Base-by-base conservation (phyloP, 1,140 invertebrate species). In the Habropoda laboriosa region DNA sequence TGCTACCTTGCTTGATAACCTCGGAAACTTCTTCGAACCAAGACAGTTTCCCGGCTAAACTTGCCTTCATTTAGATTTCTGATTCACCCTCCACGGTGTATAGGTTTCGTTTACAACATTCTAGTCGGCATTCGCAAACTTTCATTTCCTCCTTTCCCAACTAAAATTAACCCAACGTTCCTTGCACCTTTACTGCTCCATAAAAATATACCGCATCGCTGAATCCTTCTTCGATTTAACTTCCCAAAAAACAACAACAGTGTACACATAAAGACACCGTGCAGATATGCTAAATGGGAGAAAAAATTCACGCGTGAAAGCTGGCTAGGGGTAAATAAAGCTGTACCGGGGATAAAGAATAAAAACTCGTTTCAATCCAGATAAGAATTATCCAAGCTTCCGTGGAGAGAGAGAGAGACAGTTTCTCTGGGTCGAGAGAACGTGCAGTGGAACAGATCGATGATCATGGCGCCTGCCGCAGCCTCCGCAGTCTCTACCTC, bases 391-490 rank as follows among this genome's bases (percentile, higher is more conserved):
- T 61, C 47, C 32, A 3, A 5, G 45, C 16, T 51, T 18, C 8
- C 7, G 8, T 12, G 49, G 38, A 49, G 64, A 47, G 57, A 51
- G 7, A 21, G n/a, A 66, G 27, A 66, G 18, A 3, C 4, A 40
- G 38, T 38, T 27, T 30, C 16, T 49, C n/a, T 60, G 60, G 71
- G 47, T 58, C 53, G 68, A 79, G 71, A 68, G 85, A 68, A 72
- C 74, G 74, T 74, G 67, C 72, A 80, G 83, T 74, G 70, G 84
- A 83, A 66, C 90, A 92, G 89, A 92, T 92, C 92, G 91, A 92
- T 92, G 89, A 75, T 77, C 86, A 81, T 88, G 90, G 90, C 91
- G 91, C 89, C 87, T 90, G 89, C 87, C 89, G 90, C 92, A 91
- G 87, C 85, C 82, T 90, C 91, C 86, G 88, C 90, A 90, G 91